Percentiles rank a stretch among this genome's conserved stretches.
Conservation (phyloP, 35 echinoderm and acorn worm species). For the Nesometra sesokonis region DNA sequence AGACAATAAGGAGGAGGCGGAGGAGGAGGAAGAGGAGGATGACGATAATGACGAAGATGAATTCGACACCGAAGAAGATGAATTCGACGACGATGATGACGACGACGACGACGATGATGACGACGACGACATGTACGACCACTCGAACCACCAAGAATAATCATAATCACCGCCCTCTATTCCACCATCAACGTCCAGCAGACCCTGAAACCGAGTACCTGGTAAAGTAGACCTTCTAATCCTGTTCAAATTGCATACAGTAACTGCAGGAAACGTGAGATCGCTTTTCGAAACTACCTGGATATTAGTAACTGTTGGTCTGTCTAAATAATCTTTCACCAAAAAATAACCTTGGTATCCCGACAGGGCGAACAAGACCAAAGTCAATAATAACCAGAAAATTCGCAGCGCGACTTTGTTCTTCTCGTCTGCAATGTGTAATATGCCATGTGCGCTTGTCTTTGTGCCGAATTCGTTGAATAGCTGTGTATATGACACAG, state of each 20-base stretch:
- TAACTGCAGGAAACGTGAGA: slow-evolving; percentile 62
- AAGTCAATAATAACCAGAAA: no score
- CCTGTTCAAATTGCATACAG: slow-evolving; percentile 84
- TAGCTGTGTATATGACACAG: no score
- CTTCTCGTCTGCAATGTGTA: no score
- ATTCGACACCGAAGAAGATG: not conserved
- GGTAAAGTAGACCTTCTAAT: slow-evolving; percentile 41
- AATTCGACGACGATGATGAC: not conserved
- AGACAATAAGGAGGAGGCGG: not conserved
- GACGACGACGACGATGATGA: no score
- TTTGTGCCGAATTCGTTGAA: no score
- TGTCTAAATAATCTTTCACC: slow-evolving; percentile 20
- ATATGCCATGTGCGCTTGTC: no score
- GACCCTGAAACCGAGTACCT: slow-evolving; percentile 52
- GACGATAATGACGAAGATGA: not conserved
- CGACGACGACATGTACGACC: not conserved
- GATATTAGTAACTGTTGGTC: slow-evolving; percentile 44
- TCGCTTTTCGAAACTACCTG: slow-evolving; percentile 42
- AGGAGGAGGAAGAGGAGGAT: not conserved
- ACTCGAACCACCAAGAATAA: not conserved
- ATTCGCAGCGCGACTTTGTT: no score
- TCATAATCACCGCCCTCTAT: not conserved
- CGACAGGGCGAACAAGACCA: no score
- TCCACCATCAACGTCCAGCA: slow-evolving; percentile 63
- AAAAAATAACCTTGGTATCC: slow-evolving; percentile 32